These are phyloP conservation scores for Cephus cinctus DNA, from an alignment of 1,140 invertebrate genomes.

Conservation along the genomic window DNA sequence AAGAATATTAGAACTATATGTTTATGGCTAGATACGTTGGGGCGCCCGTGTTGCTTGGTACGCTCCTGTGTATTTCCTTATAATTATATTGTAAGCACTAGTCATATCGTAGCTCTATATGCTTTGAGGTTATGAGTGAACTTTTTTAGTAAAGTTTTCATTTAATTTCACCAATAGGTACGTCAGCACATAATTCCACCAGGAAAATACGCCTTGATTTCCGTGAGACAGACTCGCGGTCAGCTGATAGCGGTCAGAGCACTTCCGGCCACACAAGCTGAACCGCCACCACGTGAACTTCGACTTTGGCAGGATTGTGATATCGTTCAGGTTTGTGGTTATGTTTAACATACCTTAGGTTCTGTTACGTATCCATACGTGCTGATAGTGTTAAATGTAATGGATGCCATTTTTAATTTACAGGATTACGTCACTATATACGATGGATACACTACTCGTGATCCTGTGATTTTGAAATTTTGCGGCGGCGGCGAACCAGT, in stretches of 20 bases:
- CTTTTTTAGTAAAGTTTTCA: slow-evolving; percentile 2
- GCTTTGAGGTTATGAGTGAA: slow-evolving; percentile 3
- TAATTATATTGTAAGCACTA: no score
- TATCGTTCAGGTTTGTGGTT: slow-evolving; percentile 65
- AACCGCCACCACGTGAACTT: slow-evolving; percentile 52
- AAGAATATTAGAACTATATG: no score
- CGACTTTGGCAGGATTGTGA: slow-evolving; percentile 79
- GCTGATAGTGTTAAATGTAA: no score
- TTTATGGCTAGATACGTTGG: no score
- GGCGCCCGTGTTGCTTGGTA: no score
- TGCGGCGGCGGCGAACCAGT: slow-evolving; percentile 84
- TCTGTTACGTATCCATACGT: no score
- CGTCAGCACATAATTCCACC: slow-evolving; percentile 74
- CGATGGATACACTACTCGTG: slow-evolving; percentile 85
- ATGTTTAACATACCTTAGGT: no score
- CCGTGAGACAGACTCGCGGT: slow-evolving; percentile 78
- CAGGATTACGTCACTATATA: slow-evolving; percentile 88
- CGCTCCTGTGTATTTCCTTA: no score
- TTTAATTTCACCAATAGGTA: slow-evolving; percentile 36
- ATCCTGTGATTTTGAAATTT: slow-evolving; percentile 85
- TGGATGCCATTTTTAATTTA: slow-evolving; percentile 4
- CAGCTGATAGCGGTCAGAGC: slow-evolving; percentile 76
- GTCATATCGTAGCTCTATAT: no score
- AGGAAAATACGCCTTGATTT: slow-evolving; percentile 81
- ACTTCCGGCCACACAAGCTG: slow-evolving; percentile 43